Evolutionary conservation across 2,888 invertebrate species (phyloP).

Genomic region (Dichetophora obliterata): DNA sequence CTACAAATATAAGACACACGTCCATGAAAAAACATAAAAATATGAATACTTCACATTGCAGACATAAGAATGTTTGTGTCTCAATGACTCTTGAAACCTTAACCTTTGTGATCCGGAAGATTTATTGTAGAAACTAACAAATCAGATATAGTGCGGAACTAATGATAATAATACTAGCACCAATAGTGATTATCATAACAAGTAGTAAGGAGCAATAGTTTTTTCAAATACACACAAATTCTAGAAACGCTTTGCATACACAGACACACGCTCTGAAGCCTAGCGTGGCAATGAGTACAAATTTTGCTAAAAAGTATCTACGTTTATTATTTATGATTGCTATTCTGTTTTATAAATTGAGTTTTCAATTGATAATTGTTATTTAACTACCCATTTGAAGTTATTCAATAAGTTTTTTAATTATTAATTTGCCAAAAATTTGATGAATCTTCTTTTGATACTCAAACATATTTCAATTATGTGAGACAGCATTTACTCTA

Average conservation of each 20-base stretch:
- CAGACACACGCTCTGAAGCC: not conserved
- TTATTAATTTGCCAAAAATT: not conserved
- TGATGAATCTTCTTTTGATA: not conserved
- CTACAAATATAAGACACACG: too few species aligned
- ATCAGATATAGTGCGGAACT: slow-evolving; percentile 8
- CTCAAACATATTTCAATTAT: too few species aligned
- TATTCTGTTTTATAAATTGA: too few species aligned
- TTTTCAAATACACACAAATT: not conserved
- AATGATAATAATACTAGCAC: not conserved
- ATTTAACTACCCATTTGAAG: too few species aligned
- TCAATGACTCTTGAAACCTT: slow-evolving; percentile 6
- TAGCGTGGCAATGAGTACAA: not conserved
- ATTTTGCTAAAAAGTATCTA: not conserved
- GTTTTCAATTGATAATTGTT: too few species aligned
- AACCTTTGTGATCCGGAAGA: slow-evolving; percentile 46
- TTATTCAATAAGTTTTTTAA: too few species aligned
- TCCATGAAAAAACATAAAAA: too few species aligned
- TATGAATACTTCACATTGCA: too few species aligned
- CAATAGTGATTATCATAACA: not conserved
- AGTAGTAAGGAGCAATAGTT: not conserved
- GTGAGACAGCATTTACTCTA: too few species aligned
- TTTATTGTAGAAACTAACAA: slow-evolving; percentile 24
- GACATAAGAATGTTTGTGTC: not conserved
- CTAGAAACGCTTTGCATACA: not conserved
- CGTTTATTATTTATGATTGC: not conserved